Evolutionary conservation across 2,888 invertebrate genomes (phyloP).

Genomic region (Hermaeophaga mercurialis): DNA sequence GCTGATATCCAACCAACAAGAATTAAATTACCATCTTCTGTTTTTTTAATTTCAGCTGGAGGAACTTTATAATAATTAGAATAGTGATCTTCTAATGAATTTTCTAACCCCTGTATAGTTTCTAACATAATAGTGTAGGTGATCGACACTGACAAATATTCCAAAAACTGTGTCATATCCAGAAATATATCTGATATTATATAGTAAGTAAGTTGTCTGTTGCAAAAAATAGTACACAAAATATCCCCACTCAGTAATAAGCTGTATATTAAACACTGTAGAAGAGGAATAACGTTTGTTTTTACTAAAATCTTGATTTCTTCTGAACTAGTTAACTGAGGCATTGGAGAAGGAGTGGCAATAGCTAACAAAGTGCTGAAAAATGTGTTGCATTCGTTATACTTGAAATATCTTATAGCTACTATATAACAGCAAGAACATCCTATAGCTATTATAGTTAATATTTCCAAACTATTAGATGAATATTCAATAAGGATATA

Average conservation of each 20-base stretch:
- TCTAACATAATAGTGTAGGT: constrained; percentile 14
- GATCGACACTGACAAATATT: constrained; percentile 15
- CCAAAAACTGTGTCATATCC: constrained; percentile 21
- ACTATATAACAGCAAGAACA: constrained; percentile 16
- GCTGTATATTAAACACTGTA: background rate
- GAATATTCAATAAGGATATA: background rate
- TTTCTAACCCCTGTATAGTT: constrained; percentile 1
- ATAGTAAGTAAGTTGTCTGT: background rate
- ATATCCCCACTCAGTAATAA: background rate
- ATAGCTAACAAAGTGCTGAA: constrained; percentile 8
- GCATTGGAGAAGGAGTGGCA: background rate
- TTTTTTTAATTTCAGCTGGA: constrained; percentile 28
- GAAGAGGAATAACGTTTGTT: background rate
- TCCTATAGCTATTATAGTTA: background rate
- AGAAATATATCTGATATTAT: constrained; percentile 8
- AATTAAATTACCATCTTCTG: constrained; percentile 26
- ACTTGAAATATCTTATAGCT: constrained; percentile 15
- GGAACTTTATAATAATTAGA: constrained; percentile 28
- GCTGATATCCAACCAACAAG: constrained; percentile 28
- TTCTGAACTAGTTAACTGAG: too few relatives aligned
- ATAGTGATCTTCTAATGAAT: constrained; percentile 12
- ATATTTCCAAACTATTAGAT: constrained; percentile 2
- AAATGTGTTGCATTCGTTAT: constrained; percentile 14
- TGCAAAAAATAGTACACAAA: background rate
- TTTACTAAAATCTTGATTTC: too few relatives aligned